Evolutionary conservation across 2,888 invertebrate species (phyloP).

Genomic region (Sinodicranocentrus sp.): DNA sequence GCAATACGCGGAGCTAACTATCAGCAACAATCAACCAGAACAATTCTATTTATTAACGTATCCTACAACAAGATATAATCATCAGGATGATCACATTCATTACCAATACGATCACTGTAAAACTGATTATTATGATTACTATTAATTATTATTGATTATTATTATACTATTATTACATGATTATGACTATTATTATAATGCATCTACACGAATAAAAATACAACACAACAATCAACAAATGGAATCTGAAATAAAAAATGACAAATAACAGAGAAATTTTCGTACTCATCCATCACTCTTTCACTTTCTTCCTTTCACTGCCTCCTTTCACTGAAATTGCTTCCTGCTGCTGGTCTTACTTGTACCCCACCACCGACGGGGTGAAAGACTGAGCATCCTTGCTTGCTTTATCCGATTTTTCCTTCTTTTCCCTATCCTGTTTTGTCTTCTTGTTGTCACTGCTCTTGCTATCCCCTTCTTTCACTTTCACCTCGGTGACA

Average conservation of each 20-base stretch:
- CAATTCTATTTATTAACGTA: no score
- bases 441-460: slow-evolving; percentile 28
- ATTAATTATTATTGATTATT: slow-evolving; percentile 30
- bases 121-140: slow-evolving; percentile 27
- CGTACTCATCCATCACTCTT: not conserved
- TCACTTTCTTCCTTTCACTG: not conserved
- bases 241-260: slow-evolving; percentile 70
- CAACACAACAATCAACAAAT: slow-evolving; percentile 48
- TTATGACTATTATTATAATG: slow-evolving; percentile 29
- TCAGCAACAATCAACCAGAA: no score
- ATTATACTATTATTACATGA: slow-evolving; percentile 46
- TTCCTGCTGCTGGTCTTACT: not conserved
- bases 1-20: no score
- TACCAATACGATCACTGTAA: slow-evolving; percentile 29
- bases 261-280: slow-evolving; percentile 65
- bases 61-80: not conserved
- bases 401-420: slow-evolving; percentile 18
- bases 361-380: no score
- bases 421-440: slow-evolving; percentile 48
- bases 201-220: slow-evolving; percentile 35
- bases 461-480: slow-evolving; percentile 2
- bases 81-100: slow-evolving; percentile 53
- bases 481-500: slow-evolving; percentile 31
- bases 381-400: not conserved
- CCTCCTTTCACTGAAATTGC: not conserved